Base-by-base conservation (phyloP, 2,888 invertebrate genomes). In the Embidobia sp. region DNA sequence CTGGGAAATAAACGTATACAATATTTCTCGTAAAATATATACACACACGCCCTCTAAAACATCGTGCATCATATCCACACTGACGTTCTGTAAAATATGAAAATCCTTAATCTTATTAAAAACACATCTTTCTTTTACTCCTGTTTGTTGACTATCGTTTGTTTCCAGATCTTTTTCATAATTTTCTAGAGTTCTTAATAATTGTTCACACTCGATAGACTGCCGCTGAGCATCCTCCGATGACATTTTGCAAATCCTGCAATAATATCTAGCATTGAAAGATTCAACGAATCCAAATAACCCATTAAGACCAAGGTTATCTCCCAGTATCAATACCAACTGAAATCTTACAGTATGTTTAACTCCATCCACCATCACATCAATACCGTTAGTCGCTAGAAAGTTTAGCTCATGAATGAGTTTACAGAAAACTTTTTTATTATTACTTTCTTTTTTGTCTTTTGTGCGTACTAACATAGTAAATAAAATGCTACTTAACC, bases 31-130 rank as follows among this genome's bases (percentile, higher is more conserved):
- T 27, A 64, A 10, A 8, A 37, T 26, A 7, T 76, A 70, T 18
- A 59, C 16, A 33, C 40, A 42, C 7, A 77, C 67, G 2, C 73
- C 73, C 22, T 77, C 67, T 7, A 72, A 10, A 3, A 77, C 19
- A 7, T 73, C 73, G 27, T 77, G 67, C 73, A 73, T 77, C 27
- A 73, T 18, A 19, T 73, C 67, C 8, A 67, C 4, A 11, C 18
- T 42, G 0, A 61, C 1, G 31, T 77, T 77, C 49, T 73, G 18
- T 15, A 46, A 46, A 10, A 77, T 15, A 55, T 77, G 66, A 66
- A 72, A 72, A 44, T 40, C 15, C 6, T 29, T 18, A 11, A 72
- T 13, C 5, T 6, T 7, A 15, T 37, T 11, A 37, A 69, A 59
- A 8, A 10, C 7, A 11, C 40, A 59, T 7, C 7, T 1, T 27